These are phyloP conservation scores for Hipparchia semele DNA, from an alignment of 2,888 invertebrate species.

Conservation along the genomic window DNA sequence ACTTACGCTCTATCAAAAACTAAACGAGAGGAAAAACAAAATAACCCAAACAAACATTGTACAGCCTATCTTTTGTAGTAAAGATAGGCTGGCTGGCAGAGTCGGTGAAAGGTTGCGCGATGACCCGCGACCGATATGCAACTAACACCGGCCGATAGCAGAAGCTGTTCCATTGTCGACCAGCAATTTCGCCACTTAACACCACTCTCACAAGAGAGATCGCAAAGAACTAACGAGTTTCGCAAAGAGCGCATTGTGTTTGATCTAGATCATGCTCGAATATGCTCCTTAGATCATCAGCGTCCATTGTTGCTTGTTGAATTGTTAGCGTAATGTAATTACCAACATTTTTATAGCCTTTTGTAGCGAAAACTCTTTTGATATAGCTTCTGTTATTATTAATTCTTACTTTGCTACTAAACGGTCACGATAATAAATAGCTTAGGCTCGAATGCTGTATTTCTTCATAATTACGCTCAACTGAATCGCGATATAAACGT, in stretches of 20 bases:
- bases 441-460: not conserved
- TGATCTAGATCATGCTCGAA: slow-evolving; percentile 70
- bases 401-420: not conserved
- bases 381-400: not conserved
- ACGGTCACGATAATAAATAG: not conserved
- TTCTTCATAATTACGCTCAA: not conserved
- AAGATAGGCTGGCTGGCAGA: slow-evolving; percentile 22
- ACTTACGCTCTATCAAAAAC: too few species aligned
- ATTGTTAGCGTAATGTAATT: slow-evolving; percentile 31
- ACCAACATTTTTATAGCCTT: slow-evolving; percentile 17
- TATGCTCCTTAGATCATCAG: slow-evolving; percentile 51
- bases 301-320: slow-evolving; percentile 51
- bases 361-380: slow-evolving; percentile 17
- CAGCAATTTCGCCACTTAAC: slow-evolving; percentile 74
- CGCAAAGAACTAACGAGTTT: slow-evolving; percentile 72
- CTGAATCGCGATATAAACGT: not conserved
- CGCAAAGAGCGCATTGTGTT: slow-evolving; percentile 73
- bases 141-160: slow-evolving; percentile 47
- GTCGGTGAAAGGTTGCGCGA: slow-evolving; percentile 70
- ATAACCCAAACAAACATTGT: not conserved
- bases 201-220: slow-evolving; percentile 73
- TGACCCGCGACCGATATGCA: slow-evolving; percentile 61
- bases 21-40: not conserved
- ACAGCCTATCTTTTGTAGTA: slow-evolving; percentile 3
- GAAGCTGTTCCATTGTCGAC: slow-evolving; percentile 61